Base-by-base conservation (phyloP, 2,113 vertebrate species). In the Microtus oregoni region DNA sequence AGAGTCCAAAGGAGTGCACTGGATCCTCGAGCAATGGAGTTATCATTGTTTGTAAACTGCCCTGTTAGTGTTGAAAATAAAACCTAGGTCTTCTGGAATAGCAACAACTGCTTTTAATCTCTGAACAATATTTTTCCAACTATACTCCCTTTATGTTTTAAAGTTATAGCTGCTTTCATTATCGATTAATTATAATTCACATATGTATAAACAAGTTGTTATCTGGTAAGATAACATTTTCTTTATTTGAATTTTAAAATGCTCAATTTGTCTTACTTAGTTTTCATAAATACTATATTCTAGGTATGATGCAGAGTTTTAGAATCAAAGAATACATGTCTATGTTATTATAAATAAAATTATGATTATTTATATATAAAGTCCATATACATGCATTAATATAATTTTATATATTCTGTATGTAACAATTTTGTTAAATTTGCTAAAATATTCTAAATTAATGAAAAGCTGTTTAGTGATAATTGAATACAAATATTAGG, bases 201-300 rank as follows among this genome's bases (percentile, higher is more conserved):
- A 86, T 83, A 79, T 41, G 8, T 93, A 96, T 47, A 94, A 73
- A 32, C 14, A 97, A 97, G 67, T 97, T 97, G 70, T 97, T 97
- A 97, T 96, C 92, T 97, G 86, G 97, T 96, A 97, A 98, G 90
- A 96, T 77, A 81, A 96, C 95, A 92, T 92, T 89, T 97, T n/a
- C 86, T 97, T 98, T 95, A 75, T 76, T 95, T 97, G 19, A 92
- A 73, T 76, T 97, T 89, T 85, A 92, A 86, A 97, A 58, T 97
- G 91, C 97, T 97, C 95, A 79, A 96, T 97, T 97, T 98, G 13
- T 89, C 78, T 97, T 96, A 95, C 96, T 98, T 97, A 77, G 94
- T 98, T 97, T 97, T 94, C 93, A 96, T 87, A 96, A 58, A 58
- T 58, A 58, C 58, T 58, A 58, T 58, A 58, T 58, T 19, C 58